Conservation (phyloP, 2,888 invertebrate genomes). For the Eristalis tenax region DNA sequence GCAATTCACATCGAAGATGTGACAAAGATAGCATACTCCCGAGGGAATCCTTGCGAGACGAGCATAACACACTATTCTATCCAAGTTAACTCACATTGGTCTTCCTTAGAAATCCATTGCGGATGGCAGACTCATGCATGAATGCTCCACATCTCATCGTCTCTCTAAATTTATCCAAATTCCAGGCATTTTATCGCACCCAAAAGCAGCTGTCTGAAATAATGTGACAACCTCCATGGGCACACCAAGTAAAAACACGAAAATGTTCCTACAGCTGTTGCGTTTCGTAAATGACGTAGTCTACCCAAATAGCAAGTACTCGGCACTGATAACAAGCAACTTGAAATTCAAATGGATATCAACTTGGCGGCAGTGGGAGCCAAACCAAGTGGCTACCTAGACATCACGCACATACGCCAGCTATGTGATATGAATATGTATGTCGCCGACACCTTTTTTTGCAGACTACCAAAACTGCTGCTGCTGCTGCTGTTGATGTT, state of each 20-base stretch:
- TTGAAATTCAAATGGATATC: constrained; percentile 36
- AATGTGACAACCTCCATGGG: constrained; percentile 14
- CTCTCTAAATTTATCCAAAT: constrained; percentile 34
- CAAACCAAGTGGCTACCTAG: background rate
- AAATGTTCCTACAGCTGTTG: constrained; percentile 58
- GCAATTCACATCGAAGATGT: no score
- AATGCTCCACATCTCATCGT: background rate
- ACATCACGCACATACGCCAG: background rate
- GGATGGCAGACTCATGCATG: background rate
- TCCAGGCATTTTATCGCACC: constrained; percentile 37
- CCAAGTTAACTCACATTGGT: no score
- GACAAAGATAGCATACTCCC: no score
- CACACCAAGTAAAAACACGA: background rate
- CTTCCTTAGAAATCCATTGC: background rate
- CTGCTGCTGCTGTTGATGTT: background rate
- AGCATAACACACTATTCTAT: no score
- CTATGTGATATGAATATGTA: background rate
- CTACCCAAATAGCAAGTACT: constrained; percentile 48
- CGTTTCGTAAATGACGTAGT: constrained; percentile 41
- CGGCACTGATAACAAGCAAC: constrained; percentile 50
- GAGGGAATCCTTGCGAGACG: no score
- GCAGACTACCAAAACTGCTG: background rate
- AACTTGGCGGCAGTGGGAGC: constrained; percentile 12
- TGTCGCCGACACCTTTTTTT: constrained; percentile 12
- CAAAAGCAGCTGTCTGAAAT: constrained; percentile 12